Conservation (phyloP, 2,888 invertebrate species). For the Stratiomys singularior region DNA sequence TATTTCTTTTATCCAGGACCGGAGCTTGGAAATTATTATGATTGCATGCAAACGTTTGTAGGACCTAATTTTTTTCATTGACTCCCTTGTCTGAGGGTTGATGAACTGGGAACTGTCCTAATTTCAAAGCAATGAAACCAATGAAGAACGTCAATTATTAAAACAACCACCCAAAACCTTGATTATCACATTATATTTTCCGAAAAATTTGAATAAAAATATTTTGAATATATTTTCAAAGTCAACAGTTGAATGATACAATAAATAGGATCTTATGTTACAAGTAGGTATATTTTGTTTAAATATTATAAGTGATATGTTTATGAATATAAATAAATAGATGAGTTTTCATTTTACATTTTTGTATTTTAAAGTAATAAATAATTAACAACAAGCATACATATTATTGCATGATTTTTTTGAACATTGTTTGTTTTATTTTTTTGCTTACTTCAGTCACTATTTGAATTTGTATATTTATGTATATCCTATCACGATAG, state of each 20-base stretch:
- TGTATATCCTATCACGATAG: too few relatives aligned
- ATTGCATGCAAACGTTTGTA: too few relatives aligned
- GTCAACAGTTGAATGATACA: conserved; percentile 33
- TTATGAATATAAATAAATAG: conserved; percentile 36
- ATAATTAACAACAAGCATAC: conserved; percentile 37
- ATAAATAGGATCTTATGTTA: conserved; percentile 31
- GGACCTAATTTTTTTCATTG: too few relatives aligned
- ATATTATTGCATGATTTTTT: conserved; percentile 1
- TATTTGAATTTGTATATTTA: background rate
- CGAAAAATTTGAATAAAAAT: conserved; percentile 2
- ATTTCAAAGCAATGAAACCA: too few relatives aligned
- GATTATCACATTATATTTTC: conserved; percentile 18
- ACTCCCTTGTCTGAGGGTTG: too few relatives aligned
- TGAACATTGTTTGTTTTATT: too few relatives aligned
- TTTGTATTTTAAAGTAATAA: conserved; percentile 19
- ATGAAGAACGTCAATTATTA: too few relatives aligned
- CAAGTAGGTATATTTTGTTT: background rate
- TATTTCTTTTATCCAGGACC: too few relatives aligned
- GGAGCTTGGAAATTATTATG: too few relatives aligned
- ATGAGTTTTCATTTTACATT: conserved; percentile 17
- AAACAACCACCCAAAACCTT: conserved; percentile 12
- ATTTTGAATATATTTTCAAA: background rate
- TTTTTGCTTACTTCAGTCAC: too few relatives aligned
- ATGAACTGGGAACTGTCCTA: too few relatives aligned
- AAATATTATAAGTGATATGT: background rate